Evolutionary conservation across 1,140 invertebrate species (phyloP).

Genomic region (Oppia nitens): DNA sequence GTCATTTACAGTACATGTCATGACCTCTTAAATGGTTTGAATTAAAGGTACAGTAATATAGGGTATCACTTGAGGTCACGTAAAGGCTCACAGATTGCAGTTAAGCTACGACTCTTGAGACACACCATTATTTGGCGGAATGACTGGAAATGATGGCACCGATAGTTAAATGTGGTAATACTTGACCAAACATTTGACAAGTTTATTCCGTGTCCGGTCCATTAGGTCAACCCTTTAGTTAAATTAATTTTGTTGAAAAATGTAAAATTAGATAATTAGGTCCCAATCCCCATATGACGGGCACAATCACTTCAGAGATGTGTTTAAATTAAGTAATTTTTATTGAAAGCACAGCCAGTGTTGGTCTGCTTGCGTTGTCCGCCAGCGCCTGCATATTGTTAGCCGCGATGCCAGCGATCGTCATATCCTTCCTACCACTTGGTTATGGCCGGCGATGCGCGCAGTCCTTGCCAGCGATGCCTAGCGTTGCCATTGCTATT

Average conservation of each 20-base stretch:
- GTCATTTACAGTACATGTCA: not conserved
- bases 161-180: not conserved
- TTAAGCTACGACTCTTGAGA: not conserved
- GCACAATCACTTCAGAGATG: not conserved
- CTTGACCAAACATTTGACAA: not conserved
- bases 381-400: no score
- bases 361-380: no score
- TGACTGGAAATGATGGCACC: not conserved
- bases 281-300: not conserved
- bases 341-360: not conserved
- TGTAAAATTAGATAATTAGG: not conserved
- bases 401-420: no score
- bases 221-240: no score
- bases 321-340: not conserved
- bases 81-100: not conserved
- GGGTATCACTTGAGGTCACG: not conserved
- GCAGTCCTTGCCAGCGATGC: not conserved
- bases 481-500: not conserved
- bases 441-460: no score
- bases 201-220: not conserved
- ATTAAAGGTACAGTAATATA: constrained; percentile 1
- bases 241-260: no score
- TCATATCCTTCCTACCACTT: no score
- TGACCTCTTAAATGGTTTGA: not conserved
- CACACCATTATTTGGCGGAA: not conserved